Base-by-base conservation (phyloP, 1,140 invertebrate species). In the Zaprionus vittiger region DNA sequence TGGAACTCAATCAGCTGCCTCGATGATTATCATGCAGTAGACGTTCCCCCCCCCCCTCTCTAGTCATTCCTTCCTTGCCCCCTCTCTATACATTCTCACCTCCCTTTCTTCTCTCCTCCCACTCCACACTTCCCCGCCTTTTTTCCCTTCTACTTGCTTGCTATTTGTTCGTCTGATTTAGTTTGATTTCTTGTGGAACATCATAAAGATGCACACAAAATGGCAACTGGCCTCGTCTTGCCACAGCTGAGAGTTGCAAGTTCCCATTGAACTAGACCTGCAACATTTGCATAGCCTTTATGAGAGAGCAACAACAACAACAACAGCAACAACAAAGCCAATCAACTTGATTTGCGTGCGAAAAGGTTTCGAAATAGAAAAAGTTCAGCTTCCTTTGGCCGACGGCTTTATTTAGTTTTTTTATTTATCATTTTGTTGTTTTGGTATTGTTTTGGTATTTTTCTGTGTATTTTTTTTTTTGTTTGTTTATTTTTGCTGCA, bases 301-400 rank as follows among this genome's bases (percentile, higher is more conserved):
- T 72, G 31, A 60, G 38, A 41, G 5, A 41, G 15, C 47, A 68
- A 34, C 67, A 72, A 77, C 38, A 5, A n/a, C 38, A 66, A 61
- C 44, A 20, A 20, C 20, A 1, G 38, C 63, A 61, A 34, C 38
- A 75, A 44, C 54, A 66, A 66, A 5, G 24, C 24, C 55, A 22
- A 56, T 80, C 41, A 17, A 11, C n/a, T 64, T 89, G 84, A 87
- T 87, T 87, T 87, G 84, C 84, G 84, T 87, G 84, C 73, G 84
- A 87, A 89, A 83, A 87, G 69, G 61, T 66, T 63, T 15, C 62
- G 77, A 80, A 73, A 76, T 62, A 76, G 62, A 60, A 73, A 77
- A 57, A 65, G 17, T 44, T 65, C 54, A 66, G 71, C 57, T 69
- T 68, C 38, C 4, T 59, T 20, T 47, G n/a, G 41, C 41, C 41